Evolutionary conservation across 2,113 vertebrate species (phyloP), one percentile per base, ranked within the genome.

Genomic region (Pelecanus crispus): DNA sequence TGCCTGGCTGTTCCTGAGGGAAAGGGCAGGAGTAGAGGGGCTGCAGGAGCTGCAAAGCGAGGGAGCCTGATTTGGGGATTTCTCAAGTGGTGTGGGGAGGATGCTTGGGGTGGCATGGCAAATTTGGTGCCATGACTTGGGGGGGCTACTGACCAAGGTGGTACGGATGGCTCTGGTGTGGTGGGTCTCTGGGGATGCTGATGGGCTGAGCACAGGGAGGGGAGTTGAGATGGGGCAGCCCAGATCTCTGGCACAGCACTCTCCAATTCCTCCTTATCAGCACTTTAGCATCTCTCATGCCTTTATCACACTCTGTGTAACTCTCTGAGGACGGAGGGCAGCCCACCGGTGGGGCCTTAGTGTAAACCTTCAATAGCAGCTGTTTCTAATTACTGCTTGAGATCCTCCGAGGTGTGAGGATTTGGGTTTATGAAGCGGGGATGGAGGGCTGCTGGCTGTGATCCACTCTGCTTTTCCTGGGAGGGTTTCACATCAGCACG

Each of bases 401-500:
- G 42, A 56, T 20, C 47, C 45, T 79, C 53, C 0, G 0, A 42
- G 32, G 44, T 14, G 29, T 44, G 38, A 58, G 28, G 10, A 38
- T 78, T 62, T 86, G 52, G 32, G 31, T 50, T 92, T 71, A n/a
- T 42, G 59, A 59, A 49, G 20, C 0, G 5, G 28, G 47, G 17
- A 31, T 40, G 49, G 34, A 65, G 49, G 40, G 31, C 21, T 56
- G 17, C 38, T 75, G n/a, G 38, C 15, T 58, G 29, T 1, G 1
- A 86, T 49, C 70, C 61, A 55, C 20, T 2, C 1, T 16, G 24
- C 47, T 81, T 3, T 50, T 72, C 38, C 40, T 29, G 32, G 32
- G 10, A 42, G 13, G 6, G 7, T 70, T 12, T 92, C 31, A 11
- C 12, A 7, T 1, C 1, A 0, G 28, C 47, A 75, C 0, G 0